Conservation (phyloP, 2,888 invertebrate genomes). For the Metellina segmentata region DNA sequence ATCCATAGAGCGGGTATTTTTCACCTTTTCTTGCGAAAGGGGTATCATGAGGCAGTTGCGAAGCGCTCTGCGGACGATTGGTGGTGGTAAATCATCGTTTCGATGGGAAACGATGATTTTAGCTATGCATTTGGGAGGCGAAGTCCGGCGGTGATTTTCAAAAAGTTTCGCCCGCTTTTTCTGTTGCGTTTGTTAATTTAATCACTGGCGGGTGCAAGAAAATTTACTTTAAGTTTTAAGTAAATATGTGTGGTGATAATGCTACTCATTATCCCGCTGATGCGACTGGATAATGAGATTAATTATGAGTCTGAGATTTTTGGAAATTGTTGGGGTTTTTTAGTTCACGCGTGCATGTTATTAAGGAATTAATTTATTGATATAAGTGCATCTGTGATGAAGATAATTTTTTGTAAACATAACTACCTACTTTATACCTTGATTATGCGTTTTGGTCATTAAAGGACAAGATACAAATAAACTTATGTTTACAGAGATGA, state of each 20-base stretch:
- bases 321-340: background rate
- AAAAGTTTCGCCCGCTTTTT: background rate
- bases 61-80: conserved; percentile 34
- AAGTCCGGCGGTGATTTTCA: background rate
- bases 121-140: background rate
- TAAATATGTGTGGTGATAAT: background rate
- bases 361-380: too few species aligned
- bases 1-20: conserved; percentile 68
- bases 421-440: too few species aligned
- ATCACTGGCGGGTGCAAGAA: background rate
- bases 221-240: background rate
- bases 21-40: conserved; percentile 60
- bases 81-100: conserved; percentile 63
- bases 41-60: conserved; percentile 35
- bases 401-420: too few species aligned
- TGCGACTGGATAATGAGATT: conserved; percentile 17
- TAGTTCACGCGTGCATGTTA: too few species aligned
- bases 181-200: background rate
- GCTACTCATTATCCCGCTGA: conserved; percentile 7
- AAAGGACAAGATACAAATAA: too few species aligned
- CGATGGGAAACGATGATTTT: conserved; percentile 25
- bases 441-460: too few species aligned
- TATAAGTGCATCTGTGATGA: too few species aligned
- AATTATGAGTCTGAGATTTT: conserved; percentile 6
- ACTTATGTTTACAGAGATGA: too few species aligned